Base-by-base conservation (phyloP, 2,888 invertebrate genomes). In the Phymatocera aterrima region DNA sequence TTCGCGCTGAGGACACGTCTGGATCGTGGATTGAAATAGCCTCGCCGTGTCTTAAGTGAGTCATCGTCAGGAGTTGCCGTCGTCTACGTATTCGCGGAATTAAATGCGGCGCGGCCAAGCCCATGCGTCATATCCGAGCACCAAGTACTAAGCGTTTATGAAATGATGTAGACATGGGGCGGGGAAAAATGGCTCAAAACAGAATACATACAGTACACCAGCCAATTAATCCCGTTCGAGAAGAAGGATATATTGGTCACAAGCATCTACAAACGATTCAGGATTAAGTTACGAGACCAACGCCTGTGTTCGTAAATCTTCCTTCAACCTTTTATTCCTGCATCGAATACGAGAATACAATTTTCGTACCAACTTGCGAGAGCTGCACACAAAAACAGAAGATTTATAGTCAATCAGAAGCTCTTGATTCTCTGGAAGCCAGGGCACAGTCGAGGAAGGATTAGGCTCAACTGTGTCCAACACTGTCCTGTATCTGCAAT, bases 81-180 rank as follows among this genome's bases (percentile, higher is more conserved):
- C 18, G 51, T 72, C 34, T 72, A 43, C 72, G 18, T 51, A 72
- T 72, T 48, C 72, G 48, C 70, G 40, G 70, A 70, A 70, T 46
- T 68, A 70, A 70, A 51, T 70, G 28, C 48, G 48, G 31, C 48
- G 70, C 70, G 48, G 34, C 48, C 72, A 72, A 51, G 51, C 31
- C 72, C 34, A 51, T 72, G 51, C 72, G 72, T 72, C 72, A 72
- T 72, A 72, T 72, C 46, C 15, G 48, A 72, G 51, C 51, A 72
- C 48, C 4, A 15, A 72, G 48, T 51, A 34, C 34, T 34, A 18
- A 72, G 72, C 31, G 40, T 3, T 24, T 68, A 68, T 68, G 68
- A 68, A 48, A 31, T 31, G 43, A n/a, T n/a, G 51, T 6, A 18
- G 10, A 8, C 12, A 61, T 28, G 31, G 8, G 12, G 43, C 12